phyloP scores from a whole-genome alignment of 2,113 vertebrate genomes.

The Cnemophilus loriae region DNA sequence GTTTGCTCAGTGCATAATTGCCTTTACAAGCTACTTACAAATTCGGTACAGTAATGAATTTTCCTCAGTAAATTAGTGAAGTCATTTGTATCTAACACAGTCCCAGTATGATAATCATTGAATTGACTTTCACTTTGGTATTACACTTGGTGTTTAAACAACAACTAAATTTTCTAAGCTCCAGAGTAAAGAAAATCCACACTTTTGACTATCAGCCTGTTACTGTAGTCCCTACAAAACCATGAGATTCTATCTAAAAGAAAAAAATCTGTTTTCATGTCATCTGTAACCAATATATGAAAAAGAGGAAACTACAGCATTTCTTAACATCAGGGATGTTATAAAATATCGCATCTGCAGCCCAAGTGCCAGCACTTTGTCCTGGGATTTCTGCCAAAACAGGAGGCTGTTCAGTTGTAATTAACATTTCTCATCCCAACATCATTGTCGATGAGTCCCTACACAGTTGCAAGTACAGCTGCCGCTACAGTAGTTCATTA shows the following conservation, averaged over 20 bases:
- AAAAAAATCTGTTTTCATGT: background rate
- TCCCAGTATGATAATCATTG: background rate
- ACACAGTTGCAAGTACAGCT: constrained; percentile 31
- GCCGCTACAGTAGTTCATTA: constrained; percentile 23
- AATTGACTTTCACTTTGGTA: background rate
- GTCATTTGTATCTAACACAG: background rate
- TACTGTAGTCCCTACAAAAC: background rate
- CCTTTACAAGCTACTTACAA: background rate
- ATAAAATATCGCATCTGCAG: background rate
- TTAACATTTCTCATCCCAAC: constrained; percentile 46
- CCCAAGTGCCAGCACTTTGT: background rate
- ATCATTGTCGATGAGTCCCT: constrained; percentile 34
- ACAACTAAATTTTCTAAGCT: background rate
- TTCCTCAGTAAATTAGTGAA: background rate
- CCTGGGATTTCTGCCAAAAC: constrained; percentile 48
- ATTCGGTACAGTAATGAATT: background rate
- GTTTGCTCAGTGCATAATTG: background rate
- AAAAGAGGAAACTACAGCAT: background rate
- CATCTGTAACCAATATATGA: background rate
- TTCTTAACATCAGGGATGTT: background rate
- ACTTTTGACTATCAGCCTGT: background rate
- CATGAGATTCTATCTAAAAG: background rate
- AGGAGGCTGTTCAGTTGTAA: constrained; percentile 17
- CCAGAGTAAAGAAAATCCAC: background rate
- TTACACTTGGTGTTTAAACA: background rate